Base-by-base conservation (phyloP, 2,888 invertebrate species). In the Phlogophora meticulosa region DNA sequence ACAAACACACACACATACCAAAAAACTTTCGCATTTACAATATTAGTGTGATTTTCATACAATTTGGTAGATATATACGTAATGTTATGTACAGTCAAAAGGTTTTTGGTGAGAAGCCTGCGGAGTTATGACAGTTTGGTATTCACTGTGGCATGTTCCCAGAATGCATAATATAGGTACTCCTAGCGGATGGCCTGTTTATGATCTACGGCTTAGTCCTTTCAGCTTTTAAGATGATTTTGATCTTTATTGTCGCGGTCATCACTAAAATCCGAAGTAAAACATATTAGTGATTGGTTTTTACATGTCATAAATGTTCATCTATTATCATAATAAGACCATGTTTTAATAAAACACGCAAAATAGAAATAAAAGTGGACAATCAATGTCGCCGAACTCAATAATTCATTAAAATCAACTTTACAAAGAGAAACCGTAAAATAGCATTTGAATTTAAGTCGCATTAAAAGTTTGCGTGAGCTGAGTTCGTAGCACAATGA, bases 391-490 rank as follows among this genome's bases (percentile, higher is more conserved):
- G 66, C 60, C 70, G 74, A 81, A 78, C 81, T 88, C 85, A 84
- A 90, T 88, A 88, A 89, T 90, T 90, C 87, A 91, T 90, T 91
- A 88, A 90, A 91, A 90, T 88, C 87, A 90, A 90, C 90, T 89
- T 88, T 84, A 88, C 90, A 89, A 91, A 92, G 88, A 87, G 89
- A 90, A 91, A 91, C 91, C 91, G 90, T 91, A 91, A 93, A 93
- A 93, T 91, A 91, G 90, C 92, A 93, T 93, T 93, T 92, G 91
- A 92, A 93, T 93, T 92, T 91, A 93, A 93, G 93, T 92, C 93
- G 91, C 93, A 93, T 94, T 94, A 94, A 94, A 94, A 94, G 93
- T 94, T 94, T 92, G 88, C 91, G 92, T 91, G 92, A 91, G 92
- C 89, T 75, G 93, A 92, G 92, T 93, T 90, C 88, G 89, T 67